Percentiles rank a stretch among this genome's conserved stretches.
Conservation (phyloP, 2,888 invertebrate genomes). For the Spilarctia lutea region DNA sequence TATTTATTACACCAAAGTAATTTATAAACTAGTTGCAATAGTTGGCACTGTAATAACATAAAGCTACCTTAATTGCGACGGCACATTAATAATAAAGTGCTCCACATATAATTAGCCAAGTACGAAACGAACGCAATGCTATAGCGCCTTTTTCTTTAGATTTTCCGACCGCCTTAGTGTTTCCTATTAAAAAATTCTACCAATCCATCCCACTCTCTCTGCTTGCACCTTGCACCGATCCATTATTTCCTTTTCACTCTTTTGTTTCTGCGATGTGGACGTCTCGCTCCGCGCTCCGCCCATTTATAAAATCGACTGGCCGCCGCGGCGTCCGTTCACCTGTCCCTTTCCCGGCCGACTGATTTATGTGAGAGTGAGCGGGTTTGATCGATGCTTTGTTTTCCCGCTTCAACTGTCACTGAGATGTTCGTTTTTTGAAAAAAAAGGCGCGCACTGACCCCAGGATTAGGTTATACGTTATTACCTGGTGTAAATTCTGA, state of each 20-base stretch:
- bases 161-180: conserved; percentile 79
- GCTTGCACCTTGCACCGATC: conserved; percentile 80
- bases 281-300: conserved; percentile 83
- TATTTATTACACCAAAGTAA: conserved; percentile 44
- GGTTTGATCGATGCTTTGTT: conserved; percentile 85
- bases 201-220: conserved; percentile 70
- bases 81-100: conserved; percentile 63
- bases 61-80: conserved; percentile 55
- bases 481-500: conserved; percentile 77
- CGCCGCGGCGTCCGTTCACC: conserved; percentile 79
- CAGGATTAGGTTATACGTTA: conserved; percentile 70
- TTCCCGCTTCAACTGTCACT: conserved; percentile 77
- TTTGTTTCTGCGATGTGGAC: conserved; percentile 81
- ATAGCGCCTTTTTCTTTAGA: conserved; percentile 74
- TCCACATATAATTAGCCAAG: conserved; percentile 61
- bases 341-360: conserved; percentile 83
- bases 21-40: conserved; percentile 50
- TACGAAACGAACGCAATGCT: conserved; percentile 48
- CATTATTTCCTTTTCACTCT: conserved; percentile 84
- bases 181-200: conserved; percentile 69
- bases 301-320: conserved; percentile 85
- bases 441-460: conserved; percentile 65
- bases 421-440: conserved; percentile 68
- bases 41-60: conserved; percentile 53
- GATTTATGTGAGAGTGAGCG: conserved; percentile 86